phyloP scores from a whole-genome alignment of 2,797 vertebrate species.

The Artibeus lituratus region DNA sequence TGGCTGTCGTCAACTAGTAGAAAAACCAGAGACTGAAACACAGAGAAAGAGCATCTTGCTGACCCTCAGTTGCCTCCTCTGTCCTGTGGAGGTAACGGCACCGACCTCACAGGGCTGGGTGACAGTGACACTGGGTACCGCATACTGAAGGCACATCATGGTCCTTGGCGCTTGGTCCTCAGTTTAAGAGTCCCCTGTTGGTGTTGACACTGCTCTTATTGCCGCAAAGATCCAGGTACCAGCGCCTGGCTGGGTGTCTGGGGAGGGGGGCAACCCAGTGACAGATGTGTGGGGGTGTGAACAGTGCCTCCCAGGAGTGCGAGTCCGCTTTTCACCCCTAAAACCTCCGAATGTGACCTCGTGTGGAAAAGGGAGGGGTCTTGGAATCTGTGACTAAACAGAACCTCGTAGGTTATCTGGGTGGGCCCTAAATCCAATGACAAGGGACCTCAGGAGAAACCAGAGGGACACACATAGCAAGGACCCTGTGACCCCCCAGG shows the following conservation, averaged over 20 bases:
- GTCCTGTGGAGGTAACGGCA: neutral
- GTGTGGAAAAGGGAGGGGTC: neutral
- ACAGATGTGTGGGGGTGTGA: neutral
- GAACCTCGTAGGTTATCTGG: neutral
- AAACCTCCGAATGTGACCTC: neutral
- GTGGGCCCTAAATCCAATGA: neutral
- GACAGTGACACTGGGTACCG: neutral
- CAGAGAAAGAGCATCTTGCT: neutral
- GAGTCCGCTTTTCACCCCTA: neutral
- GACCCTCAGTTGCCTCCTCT: neutral
- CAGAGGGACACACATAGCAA: neutral
- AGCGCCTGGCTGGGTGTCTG: neutral
- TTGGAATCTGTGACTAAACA: neutral
- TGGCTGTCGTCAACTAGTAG: neutral
- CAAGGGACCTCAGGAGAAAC: neutral
- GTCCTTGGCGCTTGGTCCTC: neutral
- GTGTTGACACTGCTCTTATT: neutral
- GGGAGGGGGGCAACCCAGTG: neutral
- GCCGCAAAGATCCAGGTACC: neutral
- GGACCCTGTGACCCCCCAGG: neutral
- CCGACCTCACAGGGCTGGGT: neutral
- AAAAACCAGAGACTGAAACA: neutral
- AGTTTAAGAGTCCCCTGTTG: neutral
- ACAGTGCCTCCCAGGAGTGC: accelerated
- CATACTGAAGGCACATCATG: neutral